Conservation (phyloP, 2,797 vertebrate genomes). For the Sebastes diploproa region DNA sequence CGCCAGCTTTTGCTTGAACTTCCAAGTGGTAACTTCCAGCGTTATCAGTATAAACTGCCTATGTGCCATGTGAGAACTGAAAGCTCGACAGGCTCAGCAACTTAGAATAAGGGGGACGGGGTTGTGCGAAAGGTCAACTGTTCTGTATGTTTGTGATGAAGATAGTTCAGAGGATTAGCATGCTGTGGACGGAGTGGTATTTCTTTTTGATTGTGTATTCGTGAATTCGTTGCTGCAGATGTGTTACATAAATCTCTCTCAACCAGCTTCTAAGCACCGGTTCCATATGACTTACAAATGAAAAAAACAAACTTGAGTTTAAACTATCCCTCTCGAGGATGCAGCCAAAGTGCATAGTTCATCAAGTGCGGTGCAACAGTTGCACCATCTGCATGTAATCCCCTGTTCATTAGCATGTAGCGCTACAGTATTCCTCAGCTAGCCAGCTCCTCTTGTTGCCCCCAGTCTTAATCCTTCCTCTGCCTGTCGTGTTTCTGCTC, state of each 20-base stretch:
- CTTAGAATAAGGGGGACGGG: neutral
- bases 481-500: conserved; percentile 64
- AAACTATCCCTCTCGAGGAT: conserved; percentile 17
- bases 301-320: neutral
- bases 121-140: neutral
- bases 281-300: neutral
- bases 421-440: conserved; percentile 48
- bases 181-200: neutral
- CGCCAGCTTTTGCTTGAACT: neutral
- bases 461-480: conserved; percentile 45
- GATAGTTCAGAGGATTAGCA: neutral
- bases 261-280: neutral
- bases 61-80: neutral
- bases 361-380: conserved; percentile 41
- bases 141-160: neutral
- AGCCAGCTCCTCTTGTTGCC: conserved; percentile 55
- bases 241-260: neutral
- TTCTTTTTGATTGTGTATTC: neutral
- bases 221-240: neutral
- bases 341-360: conserved; percentile 48
- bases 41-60: neutral
- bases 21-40: neutral
- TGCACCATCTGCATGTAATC: conserved; percentile 61
- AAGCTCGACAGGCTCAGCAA: neutral
- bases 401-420: conserved; percentile 58